Percentiles rank a stretch among this genome's conserved stretches.
Evolutionary conservation across 2,888 invertebrate genomes (phyloP).

Genomic region (Dascillus cervinus): DNA sequence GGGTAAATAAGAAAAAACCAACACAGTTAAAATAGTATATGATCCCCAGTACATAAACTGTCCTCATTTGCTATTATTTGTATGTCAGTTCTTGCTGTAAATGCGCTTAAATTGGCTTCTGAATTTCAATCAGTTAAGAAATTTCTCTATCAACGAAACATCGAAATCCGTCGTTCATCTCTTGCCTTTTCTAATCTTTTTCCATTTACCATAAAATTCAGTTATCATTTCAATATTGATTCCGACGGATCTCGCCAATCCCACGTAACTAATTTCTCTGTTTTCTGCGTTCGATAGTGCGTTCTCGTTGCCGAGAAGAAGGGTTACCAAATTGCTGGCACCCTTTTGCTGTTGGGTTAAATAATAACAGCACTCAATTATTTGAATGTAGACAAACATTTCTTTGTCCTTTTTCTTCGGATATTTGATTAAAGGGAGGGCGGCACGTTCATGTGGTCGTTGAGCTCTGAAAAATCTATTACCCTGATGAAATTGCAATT

Average conservation of each 20-base stretch:
- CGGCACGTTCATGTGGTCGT: conserved; percentile 70
- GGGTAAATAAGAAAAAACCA: too few relatives aligned
- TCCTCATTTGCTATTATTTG: too few relatives aligned
- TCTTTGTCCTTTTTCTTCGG: conserved; percentile 71
- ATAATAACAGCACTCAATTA: conserved; percentile 78
- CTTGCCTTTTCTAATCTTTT: conserved; percentile 59
- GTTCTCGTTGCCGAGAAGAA: conserved; percentile 59
- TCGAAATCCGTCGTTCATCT: too few relatives aligned
- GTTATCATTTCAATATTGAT: conserved; percentile 75
- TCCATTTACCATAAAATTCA: conserved; percentile 80
- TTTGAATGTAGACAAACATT: conserved; percentile 68
- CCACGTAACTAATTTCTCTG: conserved; percentile 65
- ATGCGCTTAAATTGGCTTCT: too few relatives aligned
- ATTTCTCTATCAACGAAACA: too few relatives aligned
- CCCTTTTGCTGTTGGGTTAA: conserved; percentile 54
- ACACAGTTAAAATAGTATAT: too few relatives aligned
- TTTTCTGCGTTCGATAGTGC: conserved; percentile 39
- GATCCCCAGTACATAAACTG: too few relatives aligned
- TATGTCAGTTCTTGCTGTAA: too few relatives aligned
- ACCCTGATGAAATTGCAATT: conserved; percentile 77
- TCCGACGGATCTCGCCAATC: conserved; percentile 72
- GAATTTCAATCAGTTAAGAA: too few relatives aligned
- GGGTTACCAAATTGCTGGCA: conserved; percentile 60
- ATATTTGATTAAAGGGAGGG: conserved; percentile 64
- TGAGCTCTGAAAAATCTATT: conserved; percentile 83